Evolutionary conservation across 2,888 invertebrate species (phyloP), one percentile per base, ranked within the genome.

Genomic region (Baronia brevicornis): DNA sequence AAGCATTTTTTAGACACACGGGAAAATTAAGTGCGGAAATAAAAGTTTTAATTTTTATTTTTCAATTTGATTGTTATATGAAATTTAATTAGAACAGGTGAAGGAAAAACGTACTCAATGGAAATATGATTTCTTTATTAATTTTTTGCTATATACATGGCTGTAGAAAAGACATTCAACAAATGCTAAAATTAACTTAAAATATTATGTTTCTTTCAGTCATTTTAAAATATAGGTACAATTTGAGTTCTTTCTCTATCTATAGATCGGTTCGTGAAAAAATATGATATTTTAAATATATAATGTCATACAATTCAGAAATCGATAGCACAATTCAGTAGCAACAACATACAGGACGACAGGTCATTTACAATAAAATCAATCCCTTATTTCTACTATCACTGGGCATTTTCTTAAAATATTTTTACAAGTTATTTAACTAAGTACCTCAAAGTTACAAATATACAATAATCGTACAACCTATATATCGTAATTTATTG

Each of bases 341-440:
- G 61, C 64, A 60, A 70, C 60, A 60, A 67, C 58, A 68, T 49
- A 53, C n/a, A n/a, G n/a, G n/a, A n/a, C n/a, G 52, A 54, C 43
- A 43, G 33, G 44, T 38, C 52, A 55, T 61, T 60, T 64, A 65
- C 56, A 59, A 60, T 59, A 60, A 61, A 57, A 54, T 60, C 58
- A 66, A 73, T 68, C 56, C 52, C 80, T 80, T 84, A 84, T 55
- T 51, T 55, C 82, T 84, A 84, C 60, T 84, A 84, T 84, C 84
- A 84, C 84, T 78, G 72, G 79, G 75, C 67, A 73, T 79, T 74
- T 52, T 46, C 63, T 67, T 74, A 63, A 51, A 48, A 55, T 71
- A 69, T 56, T 55, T 65, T 55, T 67, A 66, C 65, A 70, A 45
- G 50, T 57, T 51, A 55, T 44, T 48, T 43, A 42, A 38, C 37